These are phyloP conservation scores for Eupristina koningsbergeri DNA, from an alignment of 1,140 invertebrate genomes.

Conservation along the genomic window DNA sequence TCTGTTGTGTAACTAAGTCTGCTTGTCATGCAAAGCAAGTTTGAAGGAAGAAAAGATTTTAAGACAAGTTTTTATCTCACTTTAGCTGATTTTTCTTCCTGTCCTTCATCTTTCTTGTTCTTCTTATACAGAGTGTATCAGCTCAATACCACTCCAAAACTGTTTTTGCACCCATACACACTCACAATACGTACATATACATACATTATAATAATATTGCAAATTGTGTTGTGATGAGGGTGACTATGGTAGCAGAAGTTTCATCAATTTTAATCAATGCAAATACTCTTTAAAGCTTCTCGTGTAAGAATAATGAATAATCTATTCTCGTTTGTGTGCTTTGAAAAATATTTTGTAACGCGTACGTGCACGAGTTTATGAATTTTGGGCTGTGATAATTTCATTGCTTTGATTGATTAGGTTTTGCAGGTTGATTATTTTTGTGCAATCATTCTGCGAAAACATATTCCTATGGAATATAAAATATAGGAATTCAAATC, in stretches of 20 bases:
- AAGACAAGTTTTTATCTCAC: neutral
- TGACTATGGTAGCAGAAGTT: neutral
- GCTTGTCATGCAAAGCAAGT: slow-evolving; percentile 44
- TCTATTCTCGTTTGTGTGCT: neutral
- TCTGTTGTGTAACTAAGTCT: neutral
- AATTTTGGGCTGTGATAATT: neutral
- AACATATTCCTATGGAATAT: neutral
- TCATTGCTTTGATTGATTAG: slow-evolving; percentile 42
- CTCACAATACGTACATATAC: too few species aligned
- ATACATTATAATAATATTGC: slow-evolving; percentile 50
- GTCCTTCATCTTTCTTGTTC: neutral
- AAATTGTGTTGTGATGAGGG: slow-evolving; percentile 9
- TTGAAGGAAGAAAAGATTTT: slow-evolving; percentile 21
- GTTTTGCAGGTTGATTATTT: neutral
- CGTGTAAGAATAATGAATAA: slow-evolving; percentile 44
- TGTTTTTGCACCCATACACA: too few species aligned
- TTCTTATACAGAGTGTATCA: neutral
- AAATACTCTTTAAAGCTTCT: slow-evolving; percentile 42
- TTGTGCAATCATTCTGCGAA: neutral
- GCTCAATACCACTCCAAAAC: neutral
- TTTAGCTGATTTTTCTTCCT: too few species aligned
- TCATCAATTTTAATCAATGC: slow-evolving; percentile 53
- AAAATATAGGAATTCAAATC: too few species aligned
- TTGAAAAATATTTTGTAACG: slow-evolving; percentile 38
- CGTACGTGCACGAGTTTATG: neutral